phyloP scores from a whole-genome alignment of 2,113 vertebrate species.

The Microtus pennsylvanicus region DNA sequence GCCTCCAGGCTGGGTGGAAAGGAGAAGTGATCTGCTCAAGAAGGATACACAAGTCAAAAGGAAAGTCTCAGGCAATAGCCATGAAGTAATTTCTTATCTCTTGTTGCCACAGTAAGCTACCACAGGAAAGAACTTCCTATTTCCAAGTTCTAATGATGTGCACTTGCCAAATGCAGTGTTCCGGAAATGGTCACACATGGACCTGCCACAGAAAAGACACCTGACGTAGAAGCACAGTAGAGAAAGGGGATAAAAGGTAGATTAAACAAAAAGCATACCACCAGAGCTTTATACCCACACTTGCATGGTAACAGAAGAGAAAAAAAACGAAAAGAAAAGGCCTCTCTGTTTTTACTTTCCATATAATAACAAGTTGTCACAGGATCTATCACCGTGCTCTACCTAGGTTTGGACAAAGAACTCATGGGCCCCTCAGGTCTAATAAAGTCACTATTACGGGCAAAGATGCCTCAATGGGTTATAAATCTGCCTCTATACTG shows the following conservation, averaged over 20 bases:
- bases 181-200: neutral
- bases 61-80: conserved; percentile 78
- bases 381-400: neutral
- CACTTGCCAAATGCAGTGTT: conserved; percentile 15
- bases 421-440: neutral
- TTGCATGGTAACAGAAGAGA: neutral
- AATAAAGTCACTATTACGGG: neutral
- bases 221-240: neutral
- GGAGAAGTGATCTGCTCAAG: conserved; percentile 77
- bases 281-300: neutral
- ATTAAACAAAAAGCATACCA: neutral
- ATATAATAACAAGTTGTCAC: no score
- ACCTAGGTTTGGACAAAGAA: neutral
- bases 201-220: conserved; percentile 3
- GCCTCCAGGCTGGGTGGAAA: conserved; percentile 60
- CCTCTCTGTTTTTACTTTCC: neutral
- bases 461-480: neutral
- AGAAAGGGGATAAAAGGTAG: neutral
- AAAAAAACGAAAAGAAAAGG: neutral
- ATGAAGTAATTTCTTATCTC: conserved; percentile 82
- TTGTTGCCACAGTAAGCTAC: conserved; percentile 77
- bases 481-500: neutral
- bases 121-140: conserved; percentile 75
- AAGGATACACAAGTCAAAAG: conserved; percentile 71
- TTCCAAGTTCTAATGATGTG: conserved; percentile 52